Conservation (phyloP, 2,113 vertebrate genomes). For the Phalacrocorax aristotelis region DNA sequence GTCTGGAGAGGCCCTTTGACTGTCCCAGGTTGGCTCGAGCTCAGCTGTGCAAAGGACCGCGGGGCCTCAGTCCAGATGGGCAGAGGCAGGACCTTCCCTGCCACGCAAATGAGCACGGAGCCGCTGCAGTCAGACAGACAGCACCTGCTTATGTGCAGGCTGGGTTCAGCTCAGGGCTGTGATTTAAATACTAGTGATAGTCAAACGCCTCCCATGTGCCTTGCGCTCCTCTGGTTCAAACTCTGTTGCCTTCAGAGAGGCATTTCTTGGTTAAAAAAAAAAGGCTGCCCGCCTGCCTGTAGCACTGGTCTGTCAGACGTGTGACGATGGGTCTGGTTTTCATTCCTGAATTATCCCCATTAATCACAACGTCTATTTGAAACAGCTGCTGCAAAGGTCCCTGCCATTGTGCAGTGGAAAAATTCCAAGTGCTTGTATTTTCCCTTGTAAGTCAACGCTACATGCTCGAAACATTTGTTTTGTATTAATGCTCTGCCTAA, state of each 20-base stretch:
- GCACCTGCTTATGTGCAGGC: background rate
- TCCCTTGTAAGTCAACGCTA: constrained; percentile 67
- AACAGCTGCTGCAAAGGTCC: constrained; percentile 69
- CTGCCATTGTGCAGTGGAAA: constrained; percentile 57
- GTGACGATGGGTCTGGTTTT: constrained; percentile 67
- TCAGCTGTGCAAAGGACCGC: background rate
- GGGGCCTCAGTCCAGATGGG: background rate
- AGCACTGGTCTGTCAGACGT: constrained; percentile 13
- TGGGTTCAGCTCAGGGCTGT: background rate
- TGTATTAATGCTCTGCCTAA: constrained; percentile 51
- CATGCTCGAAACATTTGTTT: constrained; percentile 70
- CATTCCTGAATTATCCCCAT: constrained; percentile 66
- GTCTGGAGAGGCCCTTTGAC: background rate
- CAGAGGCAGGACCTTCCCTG: background rate
- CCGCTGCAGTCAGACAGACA: background rate
- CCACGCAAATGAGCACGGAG: background rate
- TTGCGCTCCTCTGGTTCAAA: background rate
- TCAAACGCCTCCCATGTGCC: background rate
- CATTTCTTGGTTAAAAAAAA: constrained; percentile 1
- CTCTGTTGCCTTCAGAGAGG: background rate
- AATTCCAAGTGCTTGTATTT: constrained; percentile 70
- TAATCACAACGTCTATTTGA: constrained; percentile 69
- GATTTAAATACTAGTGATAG: background rate
- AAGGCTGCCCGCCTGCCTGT: background rate
- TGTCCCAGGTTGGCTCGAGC: background rate